Base-by-base conservation (phyloP, 2,797 vertebrate genomes). In the Pseudocheirus occidentalis region DNA sequence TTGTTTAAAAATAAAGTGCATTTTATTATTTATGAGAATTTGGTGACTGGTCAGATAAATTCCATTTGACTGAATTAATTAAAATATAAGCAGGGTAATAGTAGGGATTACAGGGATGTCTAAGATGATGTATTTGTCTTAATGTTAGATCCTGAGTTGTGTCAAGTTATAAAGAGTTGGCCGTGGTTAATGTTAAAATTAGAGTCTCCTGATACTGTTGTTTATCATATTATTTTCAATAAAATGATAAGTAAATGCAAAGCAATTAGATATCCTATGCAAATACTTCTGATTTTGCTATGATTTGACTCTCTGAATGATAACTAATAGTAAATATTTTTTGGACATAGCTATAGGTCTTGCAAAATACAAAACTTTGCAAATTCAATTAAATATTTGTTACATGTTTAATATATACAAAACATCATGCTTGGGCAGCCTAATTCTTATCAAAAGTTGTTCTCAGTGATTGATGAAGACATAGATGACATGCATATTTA, bases 11-110 rank as follows among this genome's bases (percentile, higher is more conserved):
- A 27, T 90, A 81, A 27, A 87, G 90, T 50, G 54, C 40, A 93
- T 94, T 94, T 97, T 5, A 1, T 81, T 73, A 62, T 96, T 53
- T 40, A 55, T 91, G 52, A 96, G 94, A 94, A 91, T 59, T 94
- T 54, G 52, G 40, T 93, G 54, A 89, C 40, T 55, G 91, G 50
- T 94, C 7, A 95, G 81, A 95, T 96, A 14, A 24, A 3, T 95
- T 95, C 94, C 90, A 81, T 27, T 93, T 29, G 21, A 29, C 31
- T 56, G 59, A 56, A 24, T 92, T 95, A 54, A 34, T 5, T 31
- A 87, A 29, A 34, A 59, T 52, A 40, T 90, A 29, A 91, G 91
- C 55, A 92, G 55, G 55, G 28, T 55, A 50, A 0, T 55, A 92
- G 29, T 34, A 56, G 24, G 31, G 16, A 13, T 29, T 50, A 4